phyloP scores from a whole-genome alignment of 2,888 invertebrate species.

The Parnassius apollo region DNA sequence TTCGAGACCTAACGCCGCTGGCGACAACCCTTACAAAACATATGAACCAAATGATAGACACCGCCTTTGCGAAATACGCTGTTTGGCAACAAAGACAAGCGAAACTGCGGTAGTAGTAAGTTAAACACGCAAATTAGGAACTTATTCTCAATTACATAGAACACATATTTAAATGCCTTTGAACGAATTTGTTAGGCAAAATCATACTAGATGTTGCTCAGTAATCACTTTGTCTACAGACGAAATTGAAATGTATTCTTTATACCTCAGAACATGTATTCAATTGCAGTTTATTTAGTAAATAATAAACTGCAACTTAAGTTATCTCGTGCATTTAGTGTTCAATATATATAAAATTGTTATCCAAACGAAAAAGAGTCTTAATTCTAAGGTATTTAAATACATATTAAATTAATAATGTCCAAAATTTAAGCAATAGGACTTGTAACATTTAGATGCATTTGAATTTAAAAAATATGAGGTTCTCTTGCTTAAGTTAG shows the following conservation, averaged over 20 bases:
- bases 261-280: not conserved
- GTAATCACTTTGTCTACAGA: not conserved
- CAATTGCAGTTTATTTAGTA: not conserved
- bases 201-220: not conserved
- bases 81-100: slow-evolving; percentile 89
- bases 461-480: not conserved
- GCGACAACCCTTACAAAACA: slow-evolving; percentile 91
- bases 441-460: too few relatives aligned
- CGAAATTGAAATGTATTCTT: slow-evolving; percentile 2
- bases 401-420: not conserved
- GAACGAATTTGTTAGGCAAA: slow-evolving; percentile 14
- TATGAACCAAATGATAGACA: slow-evolving; percentile 91
- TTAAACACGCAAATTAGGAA: slow-evolving; percentile 11
- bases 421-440: too few relatives aligned
- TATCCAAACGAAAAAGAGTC: not conserved
- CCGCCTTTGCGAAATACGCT: slow-evolving; percentile 92
- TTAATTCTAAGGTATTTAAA: not conserved
- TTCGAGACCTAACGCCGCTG: slow-evolving; percentile 89
- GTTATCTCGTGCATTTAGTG: not conserved
- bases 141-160: slow-evolving; percentile 17
- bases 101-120: slow-evolving; percentile 76
- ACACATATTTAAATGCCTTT: slow-evolving; percentile 14
- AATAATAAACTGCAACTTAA: too few relatives aligned
- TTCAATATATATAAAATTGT: not conserved
- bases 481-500: too few relatives aligned